Conservation (phyloP, 2,797 vertebrate genomes). For the Ficedula albicollis region DNA sequence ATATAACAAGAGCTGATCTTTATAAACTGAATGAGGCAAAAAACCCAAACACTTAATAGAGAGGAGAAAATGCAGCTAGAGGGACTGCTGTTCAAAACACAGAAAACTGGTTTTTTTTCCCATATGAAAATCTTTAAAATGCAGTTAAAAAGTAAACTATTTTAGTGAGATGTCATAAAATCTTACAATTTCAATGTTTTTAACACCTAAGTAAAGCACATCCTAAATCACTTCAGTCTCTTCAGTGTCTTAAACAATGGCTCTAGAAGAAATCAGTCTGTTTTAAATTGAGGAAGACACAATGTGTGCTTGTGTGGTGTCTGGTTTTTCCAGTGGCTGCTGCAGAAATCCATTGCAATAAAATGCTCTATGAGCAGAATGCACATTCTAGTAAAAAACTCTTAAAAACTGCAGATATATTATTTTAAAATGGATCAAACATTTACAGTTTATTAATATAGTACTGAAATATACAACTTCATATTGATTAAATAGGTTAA, state of each 20-base stretch:
- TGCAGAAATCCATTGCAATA: neutral
- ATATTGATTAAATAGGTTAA: neutral
- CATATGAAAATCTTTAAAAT: neutral
- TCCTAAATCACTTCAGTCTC: neutral
- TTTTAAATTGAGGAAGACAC: neutral
- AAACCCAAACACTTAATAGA: neutral
- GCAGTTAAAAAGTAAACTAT: neutral
- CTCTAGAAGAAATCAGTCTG: neutral
- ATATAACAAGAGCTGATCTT: neutral
- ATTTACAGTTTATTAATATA: slow-evolving; percentile 5
- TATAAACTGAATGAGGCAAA: neutral
- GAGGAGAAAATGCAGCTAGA: neutral
- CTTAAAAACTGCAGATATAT: neutral
- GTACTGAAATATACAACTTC: neutral
- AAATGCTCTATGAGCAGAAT: neutral
- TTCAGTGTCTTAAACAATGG: neutral
- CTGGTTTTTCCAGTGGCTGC: neutral
- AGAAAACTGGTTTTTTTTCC: neutral
- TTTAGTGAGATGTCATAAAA: neutral
- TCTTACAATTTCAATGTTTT: neutral
- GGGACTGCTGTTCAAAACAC: neutral
- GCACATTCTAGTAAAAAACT: neutral
- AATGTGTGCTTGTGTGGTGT: neutral
- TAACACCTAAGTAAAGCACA: neutral
- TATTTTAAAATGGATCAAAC: neutral